A percentile compares a stretch with the other conserved stretches of the same genome.
Conservation (phyloP, 1,140 invertebrate species). For the Scaptomyza pallida region DNA sequence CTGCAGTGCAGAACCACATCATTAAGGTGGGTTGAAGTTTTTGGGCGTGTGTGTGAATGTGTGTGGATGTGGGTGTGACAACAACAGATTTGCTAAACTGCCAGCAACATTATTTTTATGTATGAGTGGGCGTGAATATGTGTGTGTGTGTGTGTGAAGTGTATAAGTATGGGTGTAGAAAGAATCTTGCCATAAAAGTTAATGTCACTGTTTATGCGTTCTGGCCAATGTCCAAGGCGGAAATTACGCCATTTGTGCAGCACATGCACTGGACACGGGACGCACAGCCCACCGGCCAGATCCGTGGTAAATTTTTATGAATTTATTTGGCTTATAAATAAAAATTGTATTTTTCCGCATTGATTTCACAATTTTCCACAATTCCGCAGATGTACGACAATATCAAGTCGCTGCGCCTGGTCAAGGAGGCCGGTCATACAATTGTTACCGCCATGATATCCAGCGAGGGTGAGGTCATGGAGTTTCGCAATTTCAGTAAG, state of each 20-base stretch:
- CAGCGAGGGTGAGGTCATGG: conserved; percentile 93
- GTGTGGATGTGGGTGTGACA: conserved; percentile 50
- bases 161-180: conserved; percentile 22
- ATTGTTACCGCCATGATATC: conserved; percentile 93
- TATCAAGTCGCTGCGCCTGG: conserved; percentile 89
- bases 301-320: conserved; percentile 75
- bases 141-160: conserved; percentile 17
- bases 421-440: conserved; percentile 86
- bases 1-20: conserved; percentile 94
- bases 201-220: conserved; percentile 83
- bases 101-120: conserved; percentile 79
- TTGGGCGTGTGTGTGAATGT: conserved; percentile 10
- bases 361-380: conserved; percentile 75
- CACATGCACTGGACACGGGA: conserved; percentile 57
- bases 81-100: conserved; percentile 79
- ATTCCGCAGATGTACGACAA: conserved; percentile 93
- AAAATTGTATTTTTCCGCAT: conserved; percentile 59
- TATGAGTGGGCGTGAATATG: conserved; percentile 49
- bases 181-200: conserved; percentile 77
- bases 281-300: conserved; percentile 3
- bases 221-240: conserved; percentile 80
- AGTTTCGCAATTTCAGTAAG: conserved; percentile 87
- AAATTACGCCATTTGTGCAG: conserved; percentile 79
- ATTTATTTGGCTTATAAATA: conserved; percentile 82
- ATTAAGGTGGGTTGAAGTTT: conserved; percentile 88